phyloP scores from a whole-genome alignment of 2,888 invertebrate genomes.

The Tridacna gigas region DNA sequence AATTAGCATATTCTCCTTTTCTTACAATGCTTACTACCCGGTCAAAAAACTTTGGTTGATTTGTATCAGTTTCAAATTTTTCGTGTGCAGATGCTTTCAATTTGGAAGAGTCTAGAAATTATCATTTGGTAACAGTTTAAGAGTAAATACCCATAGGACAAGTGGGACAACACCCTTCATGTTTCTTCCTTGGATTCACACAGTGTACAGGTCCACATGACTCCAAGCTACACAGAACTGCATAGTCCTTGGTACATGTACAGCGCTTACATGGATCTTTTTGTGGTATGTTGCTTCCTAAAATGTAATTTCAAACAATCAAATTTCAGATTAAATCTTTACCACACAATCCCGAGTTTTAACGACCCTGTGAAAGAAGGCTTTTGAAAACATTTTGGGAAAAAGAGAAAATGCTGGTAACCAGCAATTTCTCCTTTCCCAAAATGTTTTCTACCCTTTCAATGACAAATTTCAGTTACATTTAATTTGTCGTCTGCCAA shows the following conservation, averaged over 20 bases:
- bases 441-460: background rate
- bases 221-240: slow-evolving; percentile 1
- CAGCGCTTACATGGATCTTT: slow-evolving; percentile 8
- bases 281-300: slow-evolving; percentile 11
- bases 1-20: too few species aligned
- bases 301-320: background rate
- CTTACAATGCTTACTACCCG: too few species aligned
- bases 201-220: slow-evolving; percentile 1
- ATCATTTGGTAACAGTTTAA: background rate
- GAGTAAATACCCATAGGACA: background rate
- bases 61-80: too few species aligned
- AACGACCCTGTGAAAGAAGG: background rate
- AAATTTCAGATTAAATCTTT: background rate
- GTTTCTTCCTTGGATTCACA: slow-evolving; percentile 11
- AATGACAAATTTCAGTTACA: too few species aligned
- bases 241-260: background rate
- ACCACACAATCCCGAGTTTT: background rate
- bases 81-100: too few species aligned
- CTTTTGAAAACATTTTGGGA: background rate
- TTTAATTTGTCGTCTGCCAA: too few species aligned
- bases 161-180: background rate
- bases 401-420: background rate
- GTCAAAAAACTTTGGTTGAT: too few species aligned
- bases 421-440: background rate
- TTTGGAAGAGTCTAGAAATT: too few species aligned